Base-by-base conservation (phyloP, 2,888 invertebrate genomes). In the Acanthoscelides obtectus region DNA sequence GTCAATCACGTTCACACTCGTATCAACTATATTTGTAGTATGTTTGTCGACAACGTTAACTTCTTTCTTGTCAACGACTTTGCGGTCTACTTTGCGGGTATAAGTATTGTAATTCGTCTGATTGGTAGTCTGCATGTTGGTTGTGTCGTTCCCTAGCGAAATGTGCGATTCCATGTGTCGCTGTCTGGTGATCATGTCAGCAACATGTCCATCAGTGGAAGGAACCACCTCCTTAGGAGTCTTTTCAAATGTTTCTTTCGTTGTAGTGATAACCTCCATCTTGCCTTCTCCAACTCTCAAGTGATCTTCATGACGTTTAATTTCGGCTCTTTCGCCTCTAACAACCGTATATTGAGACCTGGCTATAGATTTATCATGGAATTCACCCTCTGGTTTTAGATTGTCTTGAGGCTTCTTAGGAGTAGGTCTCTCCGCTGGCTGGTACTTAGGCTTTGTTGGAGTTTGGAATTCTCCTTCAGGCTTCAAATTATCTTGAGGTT, bases 161-260 rank as follows among this genome's bases (percentile, higher is more conserved):
- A 92, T 89, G 72, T 90, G 90, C 0, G 93, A 92, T 83, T 92
- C 91, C 84, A 90, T 89, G 79, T 92, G 89, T 20, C 87, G 88
- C 76, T 89, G 85, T 71, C 87, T 89, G 25, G 45, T 25, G 1
- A 69, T 22, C 21, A 66, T 22, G 73, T 89, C 89, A 20, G 88
- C 86, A 19, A 78, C 74, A 0, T 78, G 75, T 17, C 73, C 74
- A 6, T 87, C 85, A 82, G 85, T 87, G 74, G 88, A 87, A 0
- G 78, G 81, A 79, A 72, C 75, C 20, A 88, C 88, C 81, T 88
- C 90, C 81, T 87, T 89, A n/a, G 89, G 88, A 75, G 88, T 86
- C 73, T 77, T 82, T 78, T 89, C 72, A 88, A 88, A 75, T 87
- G 89, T 79, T 86, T 88, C 73, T 85, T 86, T 77, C 87, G 87